Base-by-base conservation (phyloP, 1,140 invertebrate genomes). In the Antheraea pernyi region DNA sequence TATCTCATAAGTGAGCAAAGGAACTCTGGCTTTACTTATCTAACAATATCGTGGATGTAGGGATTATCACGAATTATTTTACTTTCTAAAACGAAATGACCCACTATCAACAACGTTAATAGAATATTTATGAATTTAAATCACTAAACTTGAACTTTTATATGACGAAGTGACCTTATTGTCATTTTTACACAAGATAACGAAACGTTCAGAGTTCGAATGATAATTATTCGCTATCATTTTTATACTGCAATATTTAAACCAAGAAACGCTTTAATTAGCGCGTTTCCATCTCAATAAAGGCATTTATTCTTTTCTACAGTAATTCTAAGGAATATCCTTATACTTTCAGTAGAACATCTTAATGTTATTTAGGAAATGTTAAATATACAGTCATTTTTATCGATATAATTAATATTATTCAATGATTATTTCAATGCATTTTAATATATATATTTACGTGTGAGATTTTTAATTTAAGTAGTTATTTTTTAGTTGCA, bases 251-350 rank as follows among this genome's bases (percentile, higher is more conserved):
- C 76, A 75, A 74, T 68, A 75, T 73, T 76, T 70, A 10, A 68
- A 74, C 46, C 18, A 70, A 72, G 71, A 71, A 64, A 13, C 19
- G 30, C 60, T 61, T 69, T 63, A 63, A 65, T 71, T 72, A 58
- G 65, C 63, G 69, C 70, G 70, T 60, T 72, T 53, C 16, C 46
- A 53, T 77, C 66, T 77, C 68, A 75, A 78, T 65, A 81, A 83
- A 79, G 73, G 83, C 80, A 86, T 84, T 85, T 82, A 83, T 79
- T 74, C 66, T 36, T 75, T 82, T 81, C 77, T 70, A 71, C 74
- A 73, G n/a, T 60, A 5, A 22, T 3, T 0, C 3, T 3, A 22
- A 4, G 9, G 8, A 36, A 9, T 36, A 36, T 19, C 19, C 10
- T 16, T 11, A n/a, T 9, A 30, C 16, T 16, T 30, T 30, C 46